Conservation (phyloP, 1,140 invertebrate genomes). For the Saccostrea glomerata region DNA sequence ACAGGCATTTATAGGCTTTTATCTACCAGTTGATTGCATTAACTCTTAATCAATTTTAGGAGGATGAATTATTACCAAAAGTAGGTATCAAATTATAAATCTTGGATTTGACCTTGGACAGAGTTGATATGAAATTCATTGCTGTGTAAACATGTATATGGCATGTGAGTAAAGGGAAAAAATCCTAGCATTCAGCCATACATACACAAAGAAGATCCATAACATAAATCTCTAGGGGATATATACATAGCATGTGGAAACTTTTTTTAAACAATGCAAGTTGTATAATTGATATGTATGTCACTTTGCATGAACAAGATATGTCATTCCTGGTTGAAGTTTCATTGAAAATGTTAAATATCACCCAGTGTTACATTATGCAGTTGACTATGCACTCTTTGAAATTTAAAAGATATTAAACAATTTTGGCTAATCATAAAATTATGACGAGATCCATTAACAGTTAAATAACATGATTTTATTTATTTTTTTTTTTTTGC, state of each 20-base stretch:
- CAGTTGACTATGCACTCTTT: too few relatives aligned
- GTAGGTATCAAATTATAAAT: conserved; percentile 4
- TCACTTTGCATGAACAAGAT: too few relatives aligned
- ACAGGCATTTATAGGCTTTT: neutral
- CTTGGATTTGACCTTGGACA: neutral
- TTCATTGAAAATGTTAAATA: too few relatives aligned
- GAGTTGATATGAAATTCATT: neutral
- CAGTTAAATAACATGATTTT: too few relatives aligned
- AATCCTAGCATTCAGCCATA: neutral
- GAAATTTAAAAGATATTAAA: too few relatives aligned
- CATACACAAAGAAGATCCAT: neutral
- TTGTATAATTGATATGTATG: neutral
- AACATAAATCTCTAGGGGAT: neutral
- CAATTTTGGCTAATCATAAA: too few relatives aligned
- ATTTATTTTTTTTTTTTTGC: too few relatives aligned
- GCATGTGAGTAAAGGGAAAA: neutral
- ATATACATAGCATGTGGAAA: neutral
- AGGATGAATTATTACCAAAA: conserved; percentile 40
- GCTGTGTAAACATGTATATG: conserved; percentile 18
- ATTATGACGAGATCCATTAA: too few relatives aligned
- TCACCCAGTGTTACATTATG: too few relatives aligned
- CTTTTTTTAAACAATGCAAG: neutral
- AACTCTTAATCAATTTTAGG: conserved; percentile 35
- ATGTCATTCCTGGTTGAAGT: too few relatives aligned
- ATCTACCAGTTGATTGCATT: neutral